Conservation (phyloP, 2,797 vertebrate genomes). For the Bucorvus abyssinicus region DNA sequence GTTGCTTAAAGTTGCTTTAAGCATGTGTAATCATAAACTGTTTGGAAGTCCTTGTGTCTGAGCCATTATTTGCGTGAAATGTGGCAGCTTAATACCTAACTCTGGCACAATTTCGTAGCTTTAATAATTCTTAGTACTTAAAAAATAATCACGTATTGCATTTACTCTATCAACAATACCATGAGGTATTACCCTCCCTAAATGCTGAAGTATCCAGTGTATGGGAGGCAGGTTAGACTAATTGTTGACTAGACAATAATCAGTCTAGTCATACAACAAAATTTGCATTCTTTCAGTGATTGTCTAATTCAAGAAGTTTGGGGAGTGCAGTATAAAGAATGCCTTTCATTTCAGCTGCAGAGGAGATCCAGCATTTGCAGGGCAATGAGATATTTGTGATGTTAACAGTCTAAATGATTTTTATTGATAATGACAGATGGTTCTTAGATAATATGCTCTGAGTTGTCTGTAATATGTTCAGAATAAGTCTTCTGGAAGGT, state of each 20-base stretch:
- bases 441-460: conserved; percentile 48
- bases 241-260: background rate
- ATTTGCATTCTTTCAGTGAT: background rate
- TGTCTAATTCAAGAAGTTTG: conserved; percentile 24
- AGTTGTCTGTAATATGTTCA: conserved; percentile 17
- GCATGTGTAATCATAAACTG: background rate
- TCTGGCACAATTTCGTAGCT: background rate
- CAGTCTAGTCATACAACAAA: background rate
- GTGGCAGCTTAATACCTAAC: background rate
- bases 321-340: background rate
- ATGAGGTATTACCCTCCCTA: background rate
- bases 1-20: background rate
- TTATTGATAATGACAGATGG: conserved; percentile 63
- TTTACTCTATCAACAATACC: background rate
- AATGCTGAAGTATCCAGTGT: background rate
- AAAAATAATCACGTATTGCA: background rate
- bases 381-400: conserved; percentile 39
- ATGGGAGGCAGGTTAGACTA: background rate
- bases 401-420: conserved; percentile 44
- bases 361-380: conserved; percentile 23
- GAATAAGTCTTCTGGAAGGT: conserved; percentile 49
- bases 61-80: background rate
- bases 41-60: background rate
- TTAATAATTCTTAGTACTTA: background rate
- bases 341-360: conserved; percentile 28